Evolutionary conservation across 2,888 invertebrate genomes (phyloP).

Genomic region (Cistogaster globosa): DNA sequence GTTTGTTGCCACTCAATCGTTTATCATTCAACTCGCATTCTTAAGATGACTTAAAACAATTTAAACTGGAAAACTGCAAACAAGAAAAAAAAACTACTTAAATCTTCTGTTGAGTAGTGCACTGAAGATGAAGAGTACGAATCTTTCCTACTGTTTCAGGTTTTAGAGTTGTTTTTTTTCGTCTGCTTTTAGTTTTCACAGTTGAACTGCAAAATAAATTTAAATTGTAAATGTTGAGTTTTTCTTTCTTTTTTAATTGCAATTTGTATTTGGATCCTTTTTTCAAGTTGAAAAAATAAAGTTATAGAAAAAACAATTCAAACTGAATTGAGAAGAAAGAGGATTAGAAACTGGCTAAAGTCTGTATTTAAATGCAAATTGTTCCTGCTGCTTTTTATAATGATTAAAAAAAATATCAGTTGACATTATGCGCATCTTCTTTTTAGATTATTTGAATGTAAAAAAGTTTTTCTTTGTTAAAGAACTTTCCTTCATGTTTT

Average conservation of each 20-base stretch:
- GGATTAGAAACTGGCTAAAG: too few species aligned
- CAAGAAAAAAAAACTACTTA: neutral
- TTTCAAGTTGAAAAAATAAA: neutral
- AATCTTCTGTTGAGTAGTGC: conserved; percentile 5
- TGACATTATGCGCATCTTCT: too few species aligned
- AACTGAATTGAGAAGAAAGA: neutral
- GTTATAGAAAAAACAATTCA: neutral
- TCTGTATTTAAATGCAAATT: too few species aligned
- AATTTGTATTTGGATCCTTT: neutral
- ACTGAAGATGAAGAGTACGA: neutral
- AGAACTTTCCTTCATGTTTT: too few species aligned
- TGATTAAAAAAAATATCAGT: too few species aligned
- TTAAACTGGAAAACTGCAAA: conserved; percentile 47
- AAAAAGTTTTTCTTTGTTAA: too few species aligned
- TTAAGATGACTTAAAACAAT: conserved; percentile 56
- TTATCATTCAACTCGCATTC: conserved; percentile 55
- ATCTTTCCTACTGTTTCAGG: conserved; percentile 22
- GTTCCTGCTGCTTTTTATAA: too few species aligned
- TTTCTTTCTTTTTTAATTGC: too few species aligned
- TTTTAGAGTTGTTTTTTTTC: conserved; percentile 1
- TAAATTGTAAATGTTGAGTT: conserved; percentile 11
- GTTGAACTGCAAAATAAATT: conserved; percentile 31
- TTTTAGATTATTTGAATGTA: too few species aligned
- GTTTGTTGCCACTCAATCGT: conserved; percentile 51
- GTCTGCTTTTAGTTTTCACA: conserved; percentile 13